These are phyloP conservation scores for Mobula birostris DNA, from an alignment of 2,113 vertebrate species.

Conservation along the genomic window DNA sequence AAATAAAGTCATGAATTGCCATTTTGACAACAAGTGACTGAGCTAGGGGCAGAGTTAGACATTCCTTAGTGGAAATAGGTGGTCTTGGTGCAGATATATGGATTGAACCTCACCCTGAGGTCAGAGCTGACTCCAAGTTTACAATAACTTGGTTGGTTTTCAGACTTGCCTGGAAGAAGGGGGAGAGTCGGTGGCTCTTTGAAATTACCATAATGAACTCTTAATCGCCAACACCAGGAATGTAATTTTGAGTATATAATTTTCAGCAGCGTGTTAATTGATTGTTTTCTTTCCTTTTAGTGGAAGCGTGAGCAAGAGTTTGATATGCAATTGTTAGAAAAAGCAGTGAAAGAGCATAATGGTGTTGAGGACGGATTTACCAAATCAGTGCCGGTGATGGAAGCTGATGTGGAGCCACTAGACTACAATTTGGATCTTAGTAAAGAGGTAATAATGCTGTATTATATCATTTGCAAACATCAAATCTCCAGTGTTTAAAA, in stretches of 20 bases:
- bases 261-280: background rate
- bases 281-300: conserved; percentile 62
- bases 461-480: background rate
- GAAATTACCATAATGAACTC: too few relatives aligned
- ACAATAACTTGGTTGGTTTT: too few relatives aligned
- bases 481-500: background rate
- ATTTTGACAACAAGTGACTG: too few relatives aligned
- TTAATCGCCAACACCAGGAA: background rate
- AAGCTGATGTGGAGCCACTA: conserved; percentile 77
- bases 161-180: too few relatives aligned
- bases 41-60: too few relatives aligned
- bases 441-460: conserved; percentile 71
- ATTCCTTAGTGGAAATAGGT: too few relatives aligned
- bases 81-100: too few relatives aligned
- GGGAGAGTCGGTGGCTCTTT: too few relatives aligned
- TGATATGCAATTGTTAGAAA: conserved; percentile 94
- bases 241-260: background rate
- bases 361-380: conserved; percentile 61
- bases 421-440: conserved; percentile 87
- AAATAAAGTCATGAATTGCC: too few relatives aligned
- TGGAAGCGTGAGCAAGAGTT: conserved; percentile 97
- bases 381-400: conserved; percentile 59
- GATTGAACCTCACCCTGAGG: too few relatives aligned
- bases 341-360: conserved; percentile 63
- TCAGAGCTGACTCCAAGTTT: too few relatives aligned